Conservation (phyloP, 2,113 vertebrate species). For the Oreochromis spilurus region DNA sequence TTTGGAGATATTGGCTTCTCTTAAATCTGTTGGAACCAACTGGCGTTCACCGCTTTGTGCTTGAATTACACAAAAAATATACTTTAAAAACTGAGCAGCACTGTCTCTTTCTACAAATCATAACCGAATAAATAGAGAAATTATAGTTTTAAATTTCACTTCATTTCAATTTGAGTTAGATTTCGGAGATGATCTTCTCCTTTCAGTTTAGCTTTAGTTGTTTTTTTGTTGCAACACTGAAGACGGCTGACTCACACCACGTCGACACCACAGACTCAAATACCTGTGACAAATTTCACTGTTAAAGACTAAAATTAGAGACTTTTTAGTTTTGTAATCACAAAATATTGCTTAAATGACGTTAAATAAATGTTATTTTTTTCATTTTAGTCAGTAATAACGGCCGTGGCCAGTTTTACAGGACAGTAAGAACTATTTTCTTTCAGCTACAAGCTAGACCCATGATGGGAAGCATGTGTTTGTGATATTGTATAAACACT, state of each 20-base stretch:
- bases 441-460: not conserved
- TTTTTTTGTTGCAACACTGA: not conserved
- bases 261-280: not conserved
- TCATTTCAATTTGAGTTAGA: not conserved
- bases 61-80: not conserved
- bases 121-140: not conserved
- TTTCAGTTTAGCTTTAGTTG: not conserved
- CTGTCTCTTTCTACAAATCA: not conserved
- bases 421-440: fast-evolving
- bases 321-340: not conserved
- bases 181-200: not conserved
- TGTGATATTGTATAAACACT: not conserved
- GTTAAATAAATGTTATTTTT: fast-evolving
- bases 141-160: not conserved
- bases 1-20: not conserved
- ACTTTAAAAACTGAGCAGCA: not conserved
- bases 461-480: fast-evolving
- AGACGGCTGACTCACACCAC: fast-evolving
- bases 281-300: not conserved
- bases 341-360: not conserved
- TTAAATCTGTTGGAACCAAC: fast-evolving
- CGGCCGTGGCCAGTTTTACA: fast-evolving
- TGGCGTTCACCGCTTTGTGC: fast-evolving
- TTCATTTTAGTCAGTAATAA: not conserved
- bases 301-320: not conserved